Base-by-base conservation (phyloP, 1,140 invertebrate genomes). In the Brachionus koreanus region DNA sequence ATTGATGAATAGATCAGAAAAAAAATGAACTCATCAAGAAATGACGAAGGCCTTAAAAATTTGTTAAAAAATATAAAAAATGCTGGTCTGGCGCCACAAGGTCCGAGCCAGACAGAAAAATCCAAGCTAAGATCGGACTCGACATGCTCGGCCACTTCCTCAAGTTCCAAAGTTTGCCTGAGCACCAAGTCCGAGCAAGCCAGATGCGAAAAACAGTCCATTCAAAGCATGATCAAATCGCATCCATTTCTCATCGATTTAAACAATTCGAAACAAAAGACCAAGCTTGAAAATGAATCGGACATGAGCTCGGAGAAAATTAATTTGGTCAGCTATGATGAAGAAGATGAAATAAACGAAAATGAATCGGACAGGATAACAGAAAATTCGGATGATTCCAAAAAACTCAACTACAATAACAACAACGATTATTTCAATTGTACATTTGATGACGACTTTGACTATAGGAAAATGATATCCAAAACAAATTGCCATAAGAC, bases 201-300 rank as follows among this genome's bases (percentile, higher is more conserved):
- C 29, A 69, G 37, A n/a, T 16, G 33, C 9, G 65, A 69, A 69
- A 74, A 74, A 39, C 23, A 74, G 12, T 74, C 69, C 2, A 74
- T 74, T 29, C 69, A 74, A 39, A 74, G 43, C 69, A 74, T 74
- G 69, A 74, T 74, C 6, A 74, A 46, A 46, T 46, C 69, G 1
- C 69, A 74, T 49, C 69, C 69, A 12, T 35, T 74, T 46, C 25
- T 74, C 0, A 25, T 74, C 10, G 69, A 74, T 46, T 46, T 74
- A 19, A 74, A 74, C 39, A 23, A 12, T 5, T 46, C 69, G 2
- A 74, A 74, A 46, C 35, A n/a, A 42, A 69, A 69, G 4, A 7
- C 2, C 16, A 69, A 69, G 37, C 16, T 37, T 2, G 65, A 69
- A 0, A 69, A 39, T 16, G 65, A 69, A 12, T 69, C 65, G 4